Evolutionary conservation across 2,113 vertebrate genomes (phyloP), one percentile per base, ranked within the genome.

Genomic region (Microtus oregoni): DNA sequence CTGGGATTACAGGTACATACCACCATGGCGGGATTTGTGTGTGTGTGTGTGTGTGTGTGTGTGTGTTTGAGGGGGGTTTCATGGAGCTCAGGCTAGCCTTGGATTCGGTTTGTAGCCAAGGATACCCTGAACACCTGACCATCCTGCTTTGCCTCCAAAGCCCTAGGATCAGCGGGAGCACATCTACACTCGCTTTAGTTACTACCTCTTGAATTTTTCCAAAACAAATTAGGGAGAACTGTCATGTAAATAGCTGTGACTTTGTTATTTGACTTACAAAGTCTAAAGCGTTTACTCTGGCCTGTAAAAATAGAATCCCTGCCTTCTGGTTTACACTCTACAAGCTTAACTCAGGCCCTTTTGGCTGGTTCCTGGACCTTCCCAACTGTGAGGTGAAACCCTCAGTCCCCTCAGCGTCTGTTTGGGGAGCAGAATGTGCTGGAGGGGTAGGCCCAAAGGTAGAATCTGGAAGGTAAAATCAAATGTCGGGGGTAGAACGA

Each of bases 171-270:
- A 30, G 11, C 12, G 3, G 20, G 24, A 55, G 8, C 12, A 38
- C 22, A 13, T 30, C 24, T 52, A 55, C 13, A 26, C 13, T 52
- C 12, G 38, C 14, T 61, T 85, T n/a, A 26, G 35, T 63, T 83
- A 83, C 22, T 75, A 7, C 73, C 67, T 75, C 96, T 93, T 65
- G 3, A 95, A 86, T 89, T 72, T 92, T 90, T 22, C 79, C 5
- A 67, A 76, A 89, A 61, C 13, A 78, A 44, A 89, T 94, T 55
- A 82, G 81, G 47, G 87, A 58, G 68, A 95, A 76, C 58, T 93
- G 94, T 94, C 91, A 61, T 67, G 4, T 75, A 94, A 89, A 26
- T 82, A 73, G 32, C n/a, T 79, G 38, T 88, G 47, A 89, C 50
- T 95, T 94, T 94, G n/a, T 52, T 67, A 86, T 12, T 83, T 85